Evolutionary conservation across 1,140 invertebrate genomes (phyloP).

Genomic region (Campoletis sonorensis): DNA sequence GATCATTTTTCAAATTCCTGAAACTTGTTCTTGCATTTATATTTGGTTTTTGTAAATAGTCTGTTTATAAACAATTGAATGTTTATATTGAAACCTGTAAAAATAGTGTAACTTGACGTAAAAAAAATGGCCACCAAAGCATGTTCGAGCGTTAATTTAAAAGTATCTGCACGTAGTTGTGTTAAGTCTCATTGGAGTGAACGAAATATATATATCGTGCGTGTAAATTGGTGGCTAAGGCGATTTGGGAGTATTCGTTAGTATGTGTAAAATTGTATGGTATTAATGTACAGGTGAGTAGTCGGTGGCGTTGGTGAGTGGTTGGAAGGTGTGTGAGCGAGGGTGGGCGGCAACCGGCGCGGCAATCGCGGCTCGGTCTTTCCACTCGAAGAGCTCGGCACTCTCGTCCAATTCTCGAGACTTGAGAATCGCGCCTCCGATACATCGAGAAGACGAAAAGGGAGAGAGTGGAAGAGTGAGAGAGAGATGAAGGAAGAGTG

Average conservation of each 20-base stretch:
- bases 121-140: too few species aligned
- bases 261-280: constrained; percentile 14
- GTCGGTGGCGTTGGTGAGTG: background rate
- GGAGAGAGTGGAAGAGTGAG: too few species aligned
- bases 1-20: too few species aligned
- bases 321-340: constrained; percentile 31
- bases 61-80: too few species aligned
- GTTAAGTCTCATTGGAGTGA: too few species aligned
- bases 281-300: background rate
- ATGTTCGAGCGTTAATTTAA: too few species aligned
- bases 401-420: constrained; percentile 1
- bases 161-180: too few species aligned
- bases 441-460: constrained; percentile 20
- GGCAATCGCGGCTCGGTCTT: background rate
- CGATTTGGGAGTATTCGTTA: background rate
- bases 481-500: constrained; percentile 11
- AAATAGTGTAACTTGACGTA: too few species aligned
- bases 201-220: background rate
- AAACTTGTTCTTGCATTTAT: too few species aligned
- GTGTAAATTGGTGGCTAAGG: background rate
- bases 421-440: constrained; percentile 11
- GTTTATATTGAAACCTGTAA: too few species aligned
- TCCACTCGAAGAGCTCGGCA: background rate
- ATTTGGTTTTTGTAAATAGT: too few species aligned
- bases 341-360: constrained; percentile 55